A percentile compares a stretch with the other conserved stretches of the same genome.
Evolutionary conservation across 2,888 invertebrate species (phyloP).

Genomic region (Synergus japonicus): DNA sequence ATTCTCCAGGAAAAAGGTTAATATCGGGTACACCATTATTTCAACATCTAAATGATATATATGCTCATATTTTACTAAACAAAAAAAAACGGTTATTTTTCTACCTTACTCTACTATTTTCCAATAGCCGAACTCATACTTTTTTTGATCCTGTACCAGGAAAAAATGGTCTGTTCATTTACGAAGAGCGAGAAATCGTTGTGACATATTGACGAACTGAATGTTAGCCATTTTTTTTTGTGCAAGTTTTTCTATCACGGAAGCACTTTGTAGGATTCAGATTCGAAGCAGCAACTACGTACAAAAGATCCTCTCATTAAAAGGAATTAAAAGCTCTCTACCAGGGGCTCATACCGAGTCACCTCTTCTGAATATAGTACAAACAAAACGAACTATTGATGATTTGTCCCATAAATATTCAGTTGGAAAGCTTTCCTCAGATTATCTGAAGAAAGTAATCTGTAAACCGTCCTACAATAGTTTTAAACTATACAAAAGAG

Average conservation of each 20-base stretch:
- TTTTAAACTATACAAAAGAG: neutral
- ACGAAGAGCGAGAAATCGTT: neutral
- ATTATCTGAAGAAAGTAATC: neutral
- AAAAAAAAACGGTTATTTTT: neutral
- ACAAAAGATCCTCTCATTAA: conserved; percentile 10
- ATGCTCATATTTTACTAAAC: neutral
- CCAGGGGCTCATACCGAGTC: neutral
- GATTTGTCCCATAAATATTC: neutral
- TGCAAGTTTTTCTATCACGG: neutral
- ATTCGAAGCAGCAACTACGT: neutral
- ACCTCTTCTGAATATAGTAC: neutral
- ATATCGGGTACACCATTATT: neutral
- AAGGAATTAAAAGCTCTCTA: neutral
- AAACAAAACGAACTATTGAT: neutral
- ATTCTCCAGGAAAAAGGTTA: neutral
- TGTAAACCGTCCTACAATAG: neutral
- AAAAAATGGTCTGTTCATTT: conserved; percentile 6
- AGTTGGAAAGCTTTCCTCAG: neutral
- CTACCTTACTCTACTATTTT: neutral
- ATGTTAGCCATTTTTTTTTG: conserved; percentile 10
- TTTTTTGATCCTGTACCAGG: neutral
- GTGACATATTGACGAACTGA: conserved; percentile 14
- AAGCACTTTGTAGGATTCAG: conserved; percentile 6
- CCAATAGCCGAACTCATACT: neutral
- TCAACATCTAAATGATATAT: neutral